Evolutionary conservation across 2,797 vertebrate genomes (phyloP).

Genomic region (Phrynocephalus vlangalii): DNA sequence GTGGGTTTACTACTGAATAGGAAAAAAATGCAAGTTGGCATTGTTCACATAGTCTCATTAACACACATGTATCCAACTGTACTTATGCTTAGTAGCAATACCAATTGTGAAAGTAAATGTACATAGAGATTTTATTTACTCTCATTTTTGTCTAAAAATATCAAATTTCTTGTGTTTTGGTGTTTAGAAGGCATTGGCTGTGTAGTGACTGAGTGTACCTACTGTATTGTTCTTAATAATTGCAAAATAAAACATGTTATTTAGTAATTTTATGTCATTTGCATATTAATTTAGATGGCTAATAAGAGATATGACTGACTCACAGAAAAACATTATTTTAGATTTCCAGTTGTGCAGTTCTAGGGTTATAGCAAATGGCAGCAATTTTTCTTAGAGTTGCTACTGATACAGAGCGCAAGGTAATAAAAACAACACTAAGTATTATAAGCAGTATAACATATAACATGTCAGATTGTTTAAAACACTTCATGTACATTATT

Average conservation of each 20-base stretch:
- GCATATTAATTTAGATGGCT: conserved; percentile 3
- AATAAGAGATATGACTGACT: neutral
- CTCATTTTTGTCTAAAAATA: conserved; percentile 12
- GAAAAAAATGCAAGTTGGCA: neutral
- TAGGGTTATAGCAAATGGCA: neutral
- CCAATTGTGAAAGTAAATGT: neutral
- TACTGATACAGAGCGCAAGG: neutral
- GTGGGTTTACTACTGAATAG: neutral
- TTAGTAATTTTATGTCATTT: neutral
- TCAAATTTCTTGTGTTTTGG: conserved; percentile 15
- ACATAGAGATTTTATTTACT: neutral
- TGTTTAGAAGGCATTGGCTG: conserved; percentile 1
- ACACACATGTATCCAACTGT: neutral
- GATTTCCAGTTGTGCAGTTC: neutral
- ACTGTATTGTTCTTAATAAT: conserved; percentile 26
- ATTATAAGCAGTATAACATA: neutral
- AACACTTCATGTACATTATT: neutral
- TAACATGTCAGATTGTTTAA: neutral
- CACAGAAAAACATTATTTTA: neutral
- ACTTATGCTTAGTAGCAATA: neutral
- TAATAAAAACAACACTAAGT: neutral
- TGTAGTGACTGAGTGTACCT: conserved; percentile 27
- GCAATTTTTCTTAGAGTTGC: neutral
- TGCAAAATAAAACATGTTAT: conserved; percentile 29
- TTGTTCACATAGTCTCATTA: neutral